Base-by-base conservation (phyloP, 1,140 invertebrate species). In the Cydia amplana region DNA sequence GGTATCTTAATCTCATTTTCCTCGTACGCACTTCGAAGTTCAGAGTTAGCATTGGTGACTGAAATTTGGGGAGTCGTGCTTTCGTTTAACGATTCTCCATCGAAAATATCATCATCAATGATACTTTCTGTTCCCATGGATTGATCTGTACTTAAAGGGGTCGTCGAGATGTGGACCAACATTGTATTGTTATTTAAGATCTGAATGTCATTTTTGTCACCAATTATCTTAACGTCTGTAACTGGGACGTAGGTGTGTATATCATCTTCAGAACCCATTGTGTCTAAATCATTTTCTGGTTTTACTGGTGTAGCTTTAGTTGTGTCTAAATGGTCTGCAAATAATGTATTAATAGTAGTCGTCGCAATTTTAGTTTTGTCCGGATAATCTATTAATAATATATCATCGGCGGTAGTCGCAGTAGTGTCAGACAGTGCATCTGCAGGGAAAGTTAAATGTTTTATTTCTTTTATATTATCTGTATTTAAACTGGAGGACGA, bases 1-100 rank as follows among this genome's bases (percentile, higher is more conserved):
- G 70, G 60, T 73, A 78, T 65, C n/a, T 73, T 72, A 9, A 77
- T 23, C 7, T 77, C 73, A 23, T 43, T 72, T 67, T 74, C 73
- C 12, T 49, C n/a, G 14, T 46, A 73, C 14, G n/a, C 14, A 46
- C n/a, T 49, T 16, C 72, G 43, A 28, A 16, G 40, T 14, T 72
- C n/a, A 25, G 72, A 70, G 3, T 40, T 0, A 70, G 28, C 16
- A 18, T n/a, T 16, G 9, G 32, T 70, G 7, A 18, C 65, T 70
- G 36, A 18, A 40, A 5, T 67, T 7, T 55, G 51, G 18, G 16
- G 16, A 55, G n/a, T 55, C 18, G 7, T n/a, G 51, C 9, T 20
- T 18, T 18, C 18, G 18, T 23, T 60, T 12, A 60, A 23, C 20
- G 55, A 60, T 60, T 23, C 16, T 0, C 3, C 20, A 23, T 5